Conservation (phyloP, 2,797 vertebrate genomes). For the Amblyopsis hoosieri region DNA sequence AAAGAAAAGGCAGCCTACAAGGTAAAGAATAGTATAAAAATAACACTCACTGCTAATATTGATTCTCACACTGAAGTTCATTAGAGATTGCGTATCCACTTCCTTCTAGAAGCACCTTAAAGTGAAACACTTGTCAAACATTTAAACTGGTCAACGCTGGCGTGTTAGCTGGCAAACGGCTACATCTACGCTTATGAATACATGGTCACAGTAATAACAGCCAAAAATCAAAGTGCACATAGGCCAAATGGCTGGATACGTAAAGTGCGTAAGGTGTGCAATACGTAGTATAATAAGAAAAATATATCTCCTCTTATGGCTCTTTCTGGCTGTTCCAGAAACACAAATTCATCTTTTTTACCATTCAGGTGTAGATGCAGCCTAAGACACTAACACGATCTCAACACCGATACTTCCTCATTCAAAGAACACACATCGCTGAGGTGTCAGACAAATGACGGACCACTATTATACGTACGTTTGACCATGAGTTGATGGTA, state of each 20-base stretch:
- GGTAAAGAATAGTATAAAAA: conserved; percentile 42
- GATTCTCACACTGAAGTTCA: conserved; percentile 1
- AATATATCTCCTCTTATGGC: too few relatives aligned
- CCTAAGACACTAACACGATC: too few relatives aligned
- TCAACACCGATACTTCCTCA: neutral
- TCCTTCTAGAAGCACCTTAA: conserved; percentile 1
- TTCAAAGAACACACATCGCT: conserved; percentile 7
- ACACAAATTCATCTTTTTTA: too few relatives aligned
- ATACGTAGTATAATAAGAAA: too few relatives aligned
- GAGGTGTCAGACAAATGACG: neutral
- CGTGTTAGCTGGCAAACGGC: conserved; percentile 9
- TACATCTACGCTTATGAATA: too few relatives aligned
- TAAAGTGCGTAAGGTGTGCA: too few relatives aligned
- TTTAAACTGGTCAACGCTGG: conserved; percentile 2
- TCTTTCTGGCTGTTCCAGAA: too few relatives aligned
- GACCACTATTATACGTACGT: too few relatives aligned
- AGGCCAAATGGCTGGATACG: too few relatives aligned
- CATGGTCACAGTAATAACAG: too few relatives aligned
- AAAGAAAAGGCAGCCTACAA: neutral
- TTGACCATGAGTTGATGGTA: conserved; percentile 13
- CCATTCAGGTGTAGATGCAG: too few relatives aligned
- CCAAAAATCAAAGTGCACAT: too few relatives aligned
- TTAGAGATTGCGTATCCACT: neutral
- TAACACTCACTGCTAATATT: conserved; percentile 16
- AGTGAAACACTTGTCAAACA: neutral